Evolutionary conservation across 2,113 vertebrate species (phyloP).

Genomic region (Ursus arctos): DNA sequence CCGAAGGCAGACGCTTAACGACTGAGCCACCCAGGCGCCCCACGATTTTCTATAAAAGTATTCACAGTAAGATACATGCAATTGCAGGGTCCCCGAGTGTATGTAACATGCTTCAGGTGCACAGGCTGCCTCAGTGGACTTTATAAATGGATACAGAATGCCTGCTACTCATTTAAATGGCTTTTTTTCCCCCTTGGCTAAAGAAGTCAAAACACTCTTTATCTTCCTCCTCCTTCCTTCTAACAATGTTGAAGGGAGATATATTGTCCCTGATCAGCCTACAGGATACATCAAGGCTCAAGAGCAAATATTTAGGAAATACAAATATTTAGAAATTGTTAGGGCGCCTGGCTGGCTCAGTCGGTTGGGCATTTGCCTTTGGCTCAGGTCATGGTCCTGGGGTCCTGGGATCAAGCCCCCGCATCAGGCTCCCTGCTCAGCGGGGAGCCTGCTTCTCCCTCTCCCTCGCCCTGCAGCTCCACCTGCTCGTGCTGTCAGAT

Average conservation of each 20-base stretch:
- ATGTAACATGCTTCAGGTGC: background rate
- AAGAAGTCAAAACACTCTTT: background rate
- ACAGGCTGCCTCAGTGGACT: background rate
- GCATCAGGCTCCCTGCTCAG: too few species aligned
- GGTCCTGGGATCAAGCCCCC: too few species aligned
- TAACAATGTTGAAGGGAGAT: background rate
- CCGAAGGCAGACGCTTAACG: too few species aligned
- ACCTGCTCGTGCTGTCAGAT: too few species aligned
- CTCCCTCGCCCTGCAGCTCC: too few species aligned
- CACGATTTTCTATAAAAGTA: background rate
- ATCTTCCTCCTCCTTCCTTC: conserved; percentile 16
- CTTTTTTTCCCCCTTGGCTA: background rate
- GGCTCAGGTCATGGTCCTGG: too few species aligned
- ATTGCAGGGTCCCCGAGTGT: background rate
- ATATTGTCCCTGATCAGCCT: background rate
- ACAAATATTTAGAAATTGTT: background rate
- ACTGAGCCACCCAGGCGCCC: too few species aligned
- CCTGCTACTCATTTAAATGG: background rate
- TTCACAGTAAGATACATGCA: background rate
- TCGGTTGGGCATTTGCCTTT: too few species aligned
- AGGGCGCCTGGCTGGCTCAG: too few species aligned
- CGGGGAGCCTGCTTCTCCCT: too few species aligned
- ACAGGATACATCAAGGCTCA: background rate
- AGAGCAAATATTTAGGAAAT: background rate
- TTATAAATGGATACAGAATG: background rate